Evolutionary conservation across 2,113 vertebrate species (phyloP).

Genomic region (Gymnorhina tibicen): DNA sequence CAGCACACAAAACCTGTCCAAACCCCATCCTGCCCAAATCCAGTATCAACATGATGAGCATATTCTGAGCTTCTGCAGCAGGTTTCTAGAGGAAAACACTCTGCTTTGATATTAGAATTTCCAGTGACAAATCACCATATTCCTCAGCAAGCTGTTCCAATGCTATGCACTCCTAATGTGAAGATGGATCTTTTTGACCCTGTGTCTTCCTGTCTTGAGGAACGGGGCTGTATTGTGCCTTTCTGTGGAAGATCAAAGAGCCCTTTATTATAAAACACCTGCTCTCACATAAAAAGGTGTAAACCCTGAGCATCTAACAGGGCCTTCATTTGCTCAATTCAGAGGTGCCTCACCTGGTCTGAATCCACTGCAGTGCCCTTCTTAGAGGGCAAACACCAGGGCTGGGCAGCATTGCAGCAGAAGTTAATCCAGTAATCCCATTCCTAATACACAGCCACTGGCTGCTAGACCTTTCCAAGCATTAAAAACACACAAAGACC

Average conservation of each 20-base stretch:
- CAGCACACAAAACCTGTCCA: neutral
- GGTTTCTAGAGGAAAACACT: neutral
- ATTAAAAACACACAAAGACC: neutral
- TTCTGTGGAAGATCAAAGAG: neutral
- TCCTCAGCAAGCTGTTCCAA: neutral
- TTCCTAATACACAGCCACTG: neutral
- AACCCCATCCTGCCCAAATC: neutral
- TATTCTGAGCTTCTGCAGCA: neutral
- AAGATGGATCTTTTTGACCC: neutral
- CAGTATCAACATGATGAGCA: neutral
- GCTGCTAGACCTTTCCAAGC: neutral
- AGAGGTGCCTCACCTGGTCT: neutral
- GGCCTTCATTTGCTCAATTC: neutral
- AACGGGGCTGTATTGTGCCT: neutral
- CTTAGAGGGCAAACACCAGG: neutral
- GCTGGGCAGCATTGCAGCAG: neutral
- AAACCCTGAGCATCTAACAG: neutral
- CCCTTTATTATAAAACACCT: neutral
- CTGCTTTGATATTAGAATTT: neutral
- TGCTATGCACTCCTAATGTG: accelerated
- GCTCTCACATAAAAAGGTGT: neutral
- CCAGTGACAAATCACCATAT: neutral
- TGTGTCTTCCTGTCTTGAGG: accelerated
- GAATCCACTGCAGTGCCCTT: neutral
- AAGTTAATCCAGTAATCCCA: neutral